A percentile compares a stretch with the other conserved stretches of the same genome.
Conservation (phyloP, 2,888 invertebrate genomes). For the Willowsia nigromaculata region DNA sequence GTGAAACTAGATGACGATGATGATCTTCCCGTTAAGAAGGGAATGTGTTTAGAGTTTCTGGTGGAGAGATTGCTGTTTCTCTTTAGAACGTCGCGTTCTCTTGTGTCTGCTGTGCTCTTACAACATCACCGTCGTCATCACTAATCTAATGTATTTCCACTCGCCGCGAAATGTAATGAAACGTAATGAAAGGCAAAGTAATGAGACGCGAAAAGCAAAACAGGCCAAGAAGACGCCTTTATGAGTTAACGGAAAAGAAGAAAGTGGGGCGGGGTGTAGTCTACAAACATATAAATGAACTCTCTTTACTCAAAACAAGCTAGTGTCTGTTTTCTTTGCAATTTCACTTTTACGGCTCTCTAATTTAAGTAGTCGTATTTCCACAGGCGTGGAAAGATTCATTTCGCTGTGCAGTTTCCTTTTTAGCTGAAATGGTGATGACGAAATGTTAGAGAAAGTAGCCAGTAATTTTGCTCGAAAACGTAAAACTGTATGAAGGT, state of each 20-base stretch:
- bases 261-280: neutral
- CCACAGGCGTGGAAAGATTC: neutral
- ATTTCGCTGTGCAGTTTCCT: neutral
- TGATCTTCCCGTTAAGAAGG: slow-evolving; percentile 8
- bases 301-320: neutral
- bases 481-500: neutral
- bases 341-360: neutral
- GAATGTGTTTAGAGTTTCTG: neutral
- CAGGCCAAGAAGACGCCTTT: neutral
- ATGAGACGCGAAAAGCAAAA: slow-evolving; percentile 55
- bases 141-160: slow-evolving; percentile 43
- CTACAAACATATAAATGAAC: neutral
- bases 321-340: neutral
- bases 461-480: neutral
- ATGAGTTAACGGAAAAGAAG: slow-evolving; percentile 1
- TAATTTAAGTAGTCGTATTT: neutral
- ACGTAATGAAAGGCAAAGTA: slow-evolving; percentile 56
- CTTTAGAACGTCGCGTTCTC: neutral
- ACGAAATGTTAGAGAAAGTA: neutral
- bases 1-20: slow-evolving; percentile 11
- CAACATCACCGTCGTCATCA: neutral
- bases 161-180: slow-evolving; percentile 44
- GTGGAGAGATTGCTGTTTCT: neutral
- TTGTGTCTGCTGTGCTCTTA: neutral
- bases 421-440: neutral